phyloP scores from a whole-genome alignment of 2,113 vertebrate species.

The Gnathonemus longibarbis region DNA sequence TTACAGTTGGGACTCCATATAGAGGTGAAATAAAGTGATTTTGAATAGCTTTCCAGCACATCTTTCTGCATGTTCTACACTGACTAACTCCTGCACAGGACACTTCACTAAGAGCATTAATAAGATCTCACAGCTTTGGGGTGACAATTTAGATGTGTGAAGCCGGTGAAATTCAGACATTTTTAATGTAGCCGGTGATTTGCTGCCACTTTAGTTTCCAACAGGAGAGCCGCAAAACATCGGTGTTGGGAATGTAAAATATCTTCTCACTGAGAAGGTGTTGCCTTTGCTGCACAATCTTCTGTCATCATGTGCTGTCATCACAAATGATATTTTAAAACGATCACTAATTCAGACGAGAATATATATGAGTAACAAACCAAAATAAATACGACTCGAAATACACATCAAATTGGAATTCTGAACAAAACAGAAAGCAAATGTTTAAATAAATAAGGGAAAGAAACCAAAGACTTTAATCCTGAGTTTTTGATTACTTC shows the following conservation, averaged over 20 bases:
- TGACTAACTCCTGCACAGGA: neutral
- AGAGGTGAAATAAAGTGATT: neutral
- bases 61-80: neutral
- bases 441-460: neutral
- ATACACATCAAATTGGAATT: neutral
- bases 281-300: neutral
- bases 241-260: neutral
- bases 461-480: neutral
- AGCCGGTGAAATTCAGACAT: neutral
- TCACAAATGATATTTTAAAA: neutral
- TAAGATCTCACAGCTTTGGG: neutral
- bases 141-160: slow-evolving; percentile 1
- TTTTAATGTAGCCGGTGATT: neutral
- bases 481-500: neutral
- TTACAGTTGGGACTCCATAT: neutral
- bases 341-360: neutral
- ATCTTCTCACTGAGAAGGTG: neutral
- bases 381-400: neutral
- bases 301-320: neutral
- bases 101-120: neutral
- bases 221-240: neutral
- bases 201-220: neutral
- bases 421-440: neutral
- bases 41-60: neutral
- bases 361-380: neutral